Base-by-base conservation (phyloP, 2,888 invertebrate genomes). In the Tridacna gigas region DNA sequence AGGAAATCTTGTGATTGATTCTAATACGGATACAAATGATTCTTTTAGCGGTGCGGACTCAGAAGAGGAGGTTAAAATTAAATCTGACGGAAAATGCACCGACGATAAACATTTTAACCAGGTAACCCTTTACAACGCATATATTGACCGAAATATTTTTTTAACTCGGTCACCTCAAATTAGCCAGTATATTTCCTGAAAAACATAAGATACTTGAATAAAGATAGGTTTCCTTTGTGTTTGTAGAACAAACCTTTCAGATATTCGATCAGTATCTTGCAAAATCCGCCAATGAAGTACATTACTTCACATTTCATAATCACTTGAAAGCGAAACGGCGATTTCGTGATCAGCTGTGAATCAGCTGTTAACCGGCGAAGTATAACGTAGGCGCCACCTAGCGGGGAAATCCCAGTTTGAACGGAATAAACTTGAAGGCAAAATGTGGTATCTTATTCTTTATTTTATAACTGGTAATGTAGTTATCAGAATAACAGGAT, bases 81-180 rank as follows among this genome's bases (percentile, higher is more conserved):
- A 47, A 48, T 75, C 47, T 9, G 61, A 75, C 13, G 77, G 61
- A 61, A 71, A 78, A 28, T 12, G 56, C 45, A 69, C 66, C 47
- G 67, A 76, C 56, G 77, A 80, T 74, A 79, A 69, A 61, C 48
- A 56, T 26, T 47, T 56, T 45, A 60, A 75, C 75, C 85, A 83
- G 87, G 84, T 87, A 83, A 80, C 74, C 74, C 69, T 71, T 66
- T 76, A 79, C 63, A 77, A 51, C 74, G 87, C 83, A 87, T 88
- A 85, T 78, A 85, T 88, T 88, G 87, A 88, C 87, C 87, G 87
- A 88, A 75, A 82, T 87, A 78, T 28, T 80, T 82, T 78, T 73
- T 77, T 63, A 63, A 22, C 61, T 80, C 71, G 77, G 76, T 77
- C 74, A 79, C 73, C 67, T 67, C 47, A 22, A 67, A 56, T 56